Evolutionary conservation across 1,140 invertebrate species (phyloP).

Genomic region (Lordiphosa collinella): DNA sequence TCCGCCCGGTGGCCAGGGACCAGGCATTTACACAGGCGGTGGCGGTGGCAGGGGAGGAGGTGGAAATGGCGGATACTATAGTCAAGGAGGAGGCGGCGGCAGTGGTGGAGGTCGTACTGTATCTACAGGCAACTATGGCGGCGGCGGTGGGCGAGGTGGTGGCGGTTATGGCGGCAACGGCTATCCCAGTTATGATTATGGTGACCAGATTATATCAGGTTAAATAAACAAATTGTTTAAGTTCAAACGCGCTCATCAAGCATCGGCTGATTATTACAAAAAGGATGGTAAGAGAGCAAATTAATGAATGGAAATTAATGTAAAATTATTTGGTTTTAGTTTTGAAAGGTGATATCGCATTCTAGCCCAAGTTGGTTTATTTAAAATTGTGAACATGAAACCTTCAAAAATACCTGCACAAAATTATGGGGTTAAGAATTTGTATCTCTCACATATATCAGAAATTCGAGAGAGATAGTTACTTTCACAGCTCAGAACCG

Average conservation of each 20-base stretch:
- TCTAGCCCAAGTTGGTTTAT: no score
- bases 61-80: slow-evolving; percentile 19
- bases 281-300: no score
- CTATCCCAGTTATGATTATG: slow-evolving; percentile 15
- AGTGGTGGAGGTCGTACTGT: slow-evolving; percentile 12
- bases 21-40: slow-evolving; percentile 45
- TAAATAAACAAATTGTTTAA: slow-evolving; percentile 23
- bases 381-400: no score
- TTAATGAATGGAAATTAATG: no score
- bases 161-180: slow-evolving; percentile 4
- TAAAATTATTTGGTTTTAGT: no score
- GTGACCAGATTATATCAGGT: slow-evolving; percentile 53
- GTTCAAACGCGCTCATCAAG: background rate
- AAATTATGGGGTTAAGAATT: no score
- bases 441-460: no score
- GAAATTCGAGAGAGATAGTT: no score
- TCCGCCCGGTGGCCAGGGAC: slow-evolving; percentile 55
- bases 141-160: slow-evolving; percentile 1
- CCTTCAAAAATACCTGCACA: no score
- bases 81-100: slow-evolving; percentile 25
- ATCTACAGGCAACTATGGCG: background rate
- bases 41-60: slow-evolving; percentile 18
- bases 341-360: no score
- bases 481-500: no score
- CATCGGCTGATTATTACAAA: no score